Conservation (phyloP, 2,888 invertebrate genomes). For the Heterodera filipjevi region DNA sequence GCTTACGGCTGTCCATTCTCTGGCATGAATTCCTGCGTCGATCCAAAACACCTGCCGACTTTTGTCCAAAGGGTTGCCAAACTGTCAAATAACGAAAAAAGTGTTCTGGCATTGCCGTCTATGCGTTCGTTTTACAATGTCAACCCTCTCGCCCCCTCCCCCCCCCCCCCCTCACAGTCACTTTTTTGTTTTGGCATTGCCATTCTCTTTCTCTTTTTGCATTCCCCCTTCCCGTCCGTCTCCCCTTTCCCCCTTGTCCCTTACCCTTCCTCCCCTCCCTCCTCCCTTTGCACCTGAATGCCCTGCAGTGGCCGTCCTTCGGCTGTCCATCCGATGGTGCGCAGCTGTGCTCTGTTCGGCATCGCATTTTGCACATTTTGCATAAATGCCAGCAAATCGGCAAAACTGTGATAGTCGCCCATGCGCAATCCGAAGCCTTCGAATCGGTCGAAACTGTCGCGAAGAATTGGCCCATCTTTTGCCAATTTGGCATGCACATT, state of each 20-base stretch:
- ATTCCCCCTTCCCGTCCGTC: too few relatives aligned
- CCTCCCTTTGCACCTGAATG: constrained; percentile 45
- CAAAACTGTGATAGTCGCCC: constrained; percentile 60
- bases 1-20: constrained; percentile 54
- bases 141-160: too few relatives aligned
- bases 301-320: constrained; percentile 60
- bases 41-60: constrained; percentile 56
- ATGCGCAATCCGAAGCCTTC: constrained; percentile 50
- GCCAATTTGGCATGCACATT: constrained; percentile 16
- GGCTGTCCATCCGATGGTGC: constrained; percentile 55
- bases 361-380: constrained; percentile 50
- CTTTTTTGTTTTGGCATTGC: too few relatives aligned
- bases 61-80: constrained; percentile 52
- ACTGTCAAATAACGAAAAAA: constrained; percentile 38
- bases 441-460: constrained; percentile 35
- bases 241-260: too few relatives aligned
- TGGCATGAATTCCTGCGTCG: constrained; percentile 62
- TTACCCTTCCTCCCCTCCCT: background rate
- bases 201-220: too few relatives aligned
- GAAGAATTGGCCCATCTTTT: constrained; percentile 14
- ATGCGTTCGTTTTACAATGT: too few relatives aligned
- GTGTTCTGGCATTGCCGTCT: background rate
- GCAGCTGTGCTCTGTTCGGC: constrained; percentile 48
- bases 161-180: too few relatives aligned
- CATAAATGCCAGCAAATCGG: constrained; percentile 53